Conservation (phyloP, 2,113 vertebrate genomes). For the Esox niger region DNA sequence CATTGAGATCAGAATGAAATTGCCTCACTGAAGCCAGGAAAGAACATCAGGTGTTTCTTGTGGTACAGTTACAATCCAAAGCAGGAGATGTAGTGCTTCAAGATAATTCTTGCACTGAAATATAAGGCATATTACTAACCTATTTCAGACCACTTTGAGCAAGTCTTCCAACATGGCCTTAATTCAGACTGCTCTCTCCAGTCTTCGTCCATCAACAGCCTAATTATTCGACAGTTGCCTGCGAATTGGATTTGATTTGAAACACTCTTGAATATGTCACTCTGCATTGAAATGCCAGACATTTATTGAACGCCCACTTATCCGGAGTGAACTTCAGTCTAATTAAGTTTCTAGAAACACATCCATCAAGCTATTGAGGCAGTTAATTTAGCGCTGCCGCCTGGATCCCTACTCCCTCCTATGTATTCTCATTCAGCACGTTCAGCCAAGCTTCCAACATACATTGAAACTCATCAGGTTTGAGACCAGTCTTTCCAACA, state of each 20-base stretch:
- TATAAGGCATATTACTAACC: too few relatives aligned
- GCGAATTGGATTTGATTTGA: constrained; percentile 51
- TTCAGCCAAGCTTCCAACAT: too few relatives aligned
- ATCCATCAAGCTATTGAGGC: constrained; percentile 73
- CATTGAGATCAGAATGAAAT: not conserved
- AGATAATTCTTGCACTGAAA: too few relatives aligned
- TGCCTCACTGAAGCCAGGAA: not conserved
- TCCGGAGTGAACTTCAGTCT: constrained; percentile 71
- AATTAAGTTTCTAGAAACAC: constrained; percentile 78
- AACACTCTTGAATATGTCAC: constrained; percentile 63
- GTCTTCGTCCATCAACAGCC: constrained; percentile 16
- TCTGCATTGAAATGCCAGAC: constrained; percentile 64
- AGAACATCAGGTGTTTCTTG: too few relatives aligned
- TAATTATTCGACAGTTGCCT: constrained; percentile 37
- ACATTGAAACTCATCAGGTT: constrained; percentile 32
- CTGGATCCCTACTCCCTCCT: constrained; percentile 52
- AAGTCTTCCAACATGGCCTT: not conserved
- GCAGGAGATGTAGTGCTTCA: too few relatives aligned
- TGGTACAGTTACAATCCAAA: not conserved
- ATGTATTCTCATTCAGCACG: too few relatives aligned
- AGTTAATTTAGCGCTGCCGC: constrained; percentile 65
- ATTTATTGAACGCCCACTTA: constrained; percentile 75
- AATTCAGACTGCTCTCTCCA: not conserved
- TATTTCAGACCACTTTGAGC: too few relatives aligned
- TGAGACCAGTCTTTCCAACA: not conserved